phyloP scores from a whole-genome alignment of 2,888 invertebrate genomes.

The Parnassius orleans region DNA sequence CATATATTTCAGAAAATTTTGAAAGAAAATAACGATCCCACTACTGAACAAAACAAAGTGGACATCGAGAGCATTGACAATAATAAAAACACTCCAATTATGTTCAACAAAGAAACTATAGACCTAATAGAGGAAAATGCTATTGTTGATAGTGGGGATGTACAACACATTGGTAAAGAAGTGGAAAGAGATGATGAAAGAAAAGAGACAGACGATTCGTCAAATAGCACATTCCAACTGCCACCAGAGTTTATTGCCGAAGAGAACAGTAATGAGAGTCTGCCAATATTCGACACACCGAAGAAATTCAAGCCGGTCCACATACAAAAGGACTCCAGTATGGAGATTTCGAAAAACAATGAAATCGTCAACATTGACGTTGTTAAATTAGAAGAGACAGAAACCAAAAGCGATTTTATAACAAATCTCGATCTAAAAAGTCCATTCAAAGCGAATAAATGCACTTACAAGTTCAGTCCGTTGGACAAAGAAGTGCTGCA shows the following conservation, averaged over 20 bases:
- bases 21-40: neutral
- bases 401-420: constrained; percentile 7
- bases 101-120: neutral
- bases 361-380: constrained; percentile 52
- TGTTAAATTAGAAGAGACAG: constrained; percentile 38
- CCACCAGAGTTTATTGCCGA: constrained; percentile 43
- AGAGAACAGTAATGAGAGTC: constrained; percentile 33
- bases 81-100: neutral
- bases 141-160: constrained; percentile 1
- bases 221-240: constrained; percentile 40
- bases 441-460: constrained; percentile 37
- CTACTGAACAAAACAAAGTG: neutral
- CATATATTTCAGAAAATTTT: neutral
- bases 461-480: constrained; percentile 50
- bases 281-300: constrained; percentile 41
- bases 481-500: constrained; percentile 44
- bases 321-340: constrained; percentile 48
- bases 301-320: constrained; percentile 51
- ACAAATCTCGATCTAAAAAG: constrained; percentile 31
- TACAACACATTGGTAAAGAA: neutral
- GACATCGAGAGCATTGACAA: neutral
- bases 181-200: neutral
- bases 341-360: constrained; percentile 59
- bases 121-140: neutral
- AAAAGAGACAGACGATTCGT: constrained; percentile 31